Evolutionary conservation across 2,888 invertebrate genomes (phyloP), one percentile per base, ranked within the genome.

Genomic region (Biston stratarius): DNA sequence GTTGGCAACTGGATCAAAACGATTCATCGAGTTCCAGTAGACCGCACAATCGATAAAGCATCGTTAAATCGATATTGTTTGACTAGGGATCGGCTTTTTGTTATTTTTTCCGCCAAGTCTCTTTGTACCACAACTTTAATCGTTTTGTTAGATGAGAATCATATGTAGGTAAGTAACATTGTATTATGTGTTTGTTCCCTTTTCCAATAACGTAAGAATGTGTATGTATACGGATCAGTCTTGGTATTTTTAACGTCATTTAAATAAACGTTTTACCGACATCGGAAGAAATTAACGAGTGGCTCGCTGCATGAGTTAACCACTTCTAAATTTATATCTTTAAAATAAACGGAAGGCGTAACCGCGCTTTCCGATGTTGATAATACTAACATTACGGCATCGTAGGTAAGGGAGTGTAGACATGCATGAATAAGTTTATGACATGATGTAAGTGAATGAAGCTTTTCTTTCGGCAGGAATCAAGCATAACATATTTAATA

Each of bases 271-370:
- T 62, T 67, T 49, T 53, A 57, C 53, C 60, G 60, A 48, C 40
- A 44, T 59, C 8, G 11, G 40, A 56, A 45, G 55, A 63, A 57
- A 64, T 61, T 64, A 58, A 61, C 61, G 58, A 64, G 57, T 58
- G 51, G 47, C 60, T 56, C 51, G 56, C 51, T 42, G 45, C 44
- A 36, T 65, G 56, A 62, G 61, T 66, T 64, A 71, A 66, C 49
- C 51, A 61, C 61, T 59, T 67, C 62, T 69, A 68, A 64, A 60
- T 51, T 66, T 71, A 47, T 45, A 67, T 49, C 64, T 65, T 69
- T 67, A 70, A 70, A 67, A 74, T 72, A 70, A 67, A 61, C 55
- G 58, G 56, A 60, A 55, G 55, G 51, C 24, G 42, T 62, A 48
- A 38, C 6, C 24, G 44, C 45, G 38, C 56, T 45, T 60, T 24